These are phyloP conservation scores for Sebastiscus tertius DNA, from an alignment of 2,797 vertebrate species.

Conservation along the genomic window DNA sequence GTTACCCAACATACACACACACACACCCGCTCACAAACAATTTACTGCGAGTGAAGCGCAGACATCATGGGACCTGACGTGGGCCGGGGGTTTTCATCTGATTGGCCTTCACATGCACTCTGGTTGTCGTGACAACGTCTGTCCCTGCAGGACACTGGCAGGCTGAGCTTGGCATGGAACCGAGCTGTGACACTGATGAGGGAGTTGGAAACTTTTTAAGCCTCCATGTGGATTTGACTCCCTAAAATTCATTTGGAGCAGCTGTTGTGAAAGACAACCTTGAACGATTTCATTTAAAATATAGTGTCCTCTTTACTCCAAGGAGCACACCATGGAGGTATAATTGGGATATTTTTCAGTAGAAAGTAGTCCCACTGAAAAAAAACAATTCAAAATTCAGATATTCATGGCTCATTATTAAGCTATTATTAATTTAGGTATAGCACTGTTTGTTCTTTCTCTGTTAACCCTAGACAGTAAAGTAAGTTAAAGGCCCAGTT, in stretches of 20 bases:
- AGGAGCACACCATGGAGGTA: not conserved
- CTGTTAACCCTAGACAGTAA: not conserved
- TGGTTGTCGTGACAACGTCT: constrained; percentile 67
- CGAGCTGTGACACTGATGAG: constrained; percentile 57
- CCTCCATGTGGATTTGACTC: constrained; percentile 29
- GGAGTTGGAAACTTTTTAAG: constrained; percentile 45
- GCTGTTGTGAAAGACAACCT: not conserved
- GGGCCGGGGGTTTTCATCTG: constrained; percentile 60
- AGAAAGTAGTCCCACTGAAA: not conserved
- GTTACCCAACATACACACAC: constrained; percentile 34
- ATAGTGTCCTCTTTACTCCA: not conserved
- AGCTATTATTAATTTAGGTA: not conserved
- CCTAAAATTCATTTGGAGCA: constrained; percentile 5
- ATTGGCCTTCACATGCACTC: constrained; percentile 69
- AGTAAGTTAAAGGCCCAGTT: not conserved
- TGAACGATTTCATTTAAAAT: not conserved
- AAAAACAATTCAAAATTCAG: not conserved
- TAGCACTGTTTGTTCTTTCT: not conserved
- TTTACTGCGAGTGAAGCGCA: constrained; percentile 35
- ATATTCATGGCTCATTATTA: not conserved
- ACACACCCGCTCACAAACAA: constrained; percentile 19
- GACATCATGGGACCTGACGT: constrained; percentile 73
- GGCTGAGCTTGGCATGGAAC: constrained; percentile 40
- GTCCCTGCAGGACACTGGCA: constrained; percentile 66
- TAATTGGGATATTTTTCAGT: not conserved